Base-by-base conservation (phyloP, 2,888 invertebrate species). In the Orgyia antiqua region DNA sequence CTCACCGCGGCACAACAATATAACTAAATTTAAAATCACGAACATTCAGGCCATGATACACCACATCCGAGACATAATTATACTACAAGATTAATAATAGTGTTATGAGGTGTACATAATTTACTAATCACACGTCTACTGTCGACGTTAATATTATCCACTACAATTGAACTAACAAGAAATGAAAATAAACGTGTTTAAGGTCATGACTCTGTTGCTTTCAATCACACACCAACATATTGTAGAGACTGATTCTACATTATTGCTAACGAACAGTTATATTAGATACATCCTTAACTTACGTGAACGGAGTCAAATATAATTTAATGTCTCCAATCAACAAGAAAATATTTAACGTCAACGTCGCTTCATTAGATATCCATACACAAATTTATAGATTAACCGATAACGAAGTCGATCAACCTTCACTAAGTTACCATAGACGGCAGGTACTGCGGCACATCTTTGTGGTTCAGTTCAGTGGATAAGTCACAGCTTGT, bases 401-500 rank as follows among this genome's bases (percentile, higher is more conserved):
- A 56, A 47, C 39, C 62, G 64, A 66, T 69, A 74, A 69, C 65
- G 61, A 71, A 73, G 70, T 73, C 73, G 68, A 72, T 71, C 71
- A 71, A 63, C 53, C 63, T 59, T 68, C 68, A 66, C 56, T 58
- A 47, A 57, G 59, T 66, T 59, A 45, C 75, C 75, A 42, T 76
- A 70, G 60, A 71, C 62, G 72, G 74, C 29, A 32, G 34, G 33
- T 36, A 39, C 41, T 49, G 56, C 50, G 56, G 71, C 60, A 69
- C 68, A 75, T 75, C 73, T 74, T 67, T 67, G 65, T 59, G 46
- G 63, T 57, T 59, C 56, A 59, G 57, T 58, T 61, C 64, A 58
- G 60, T 68, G 68, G 69, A 72, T 76, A 78, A 75, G 72, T 75
- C 76, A 77, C 71, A 60, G 68, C 43, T 51, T 57, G 67, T 78